Evolutionary conservation across 2,113 vertebrate genomes (phyloP), one percentile per base, ranked within the genome.

Genomic region (Stigmatopora argus): DNA sequence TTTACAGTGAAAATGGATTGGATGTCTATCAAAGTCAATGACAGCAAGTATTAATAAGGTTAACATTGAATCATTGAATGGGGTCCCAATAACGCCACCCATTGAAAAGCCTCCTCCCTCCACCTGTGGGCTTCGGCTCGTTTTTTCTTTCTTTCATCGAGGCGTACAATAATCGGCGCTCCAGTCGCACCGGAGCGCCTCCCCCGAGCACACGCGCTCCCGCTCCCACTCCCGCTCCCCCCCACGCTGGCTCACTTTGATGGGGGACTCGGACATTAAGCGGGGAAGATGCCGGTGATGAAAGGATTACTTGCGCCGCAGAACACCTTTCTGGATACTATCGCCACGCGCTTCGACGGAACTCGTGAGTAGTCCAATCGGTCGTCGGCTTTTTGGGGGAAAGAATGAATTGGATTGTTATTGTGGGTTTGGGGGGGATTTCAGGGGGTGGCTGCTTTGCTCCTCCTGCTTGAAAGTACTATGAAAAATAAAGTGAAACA

Each of bases 231-330:
- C 38, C 38, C 38, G 7, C 38, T 64, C 48, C 56, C 70, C 59
- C 64, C 53, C 70, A 76, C 78, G 19, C 81, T 74, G 66, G 79
- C 60, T 79, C 88, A 91, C 90, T 97, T 98, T 98, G 93, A 98
- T 98, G 96, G 95, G 26, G 91, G 94, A 94, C 94, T 92, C 89
- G 85, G 89, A 91, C 89, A 92, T 80, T 65, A 47, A 69, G 81
- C 89, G 91, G 93, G 92, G 93, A 98, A 94, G 84, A 98, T 98
- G 96, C 96, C 96, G 90, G 96, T 98, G 80, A 98, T 98, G 96
- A 98, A 98, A 72, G 96, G 96, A 93, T 93, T 98, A 90, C 85
- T 98, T 88, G 96, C 96, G 75, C 96, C 96, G 41, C 96, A 98
- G 83, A 98, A 98, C 92, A 98, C 96, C 79, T 98, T 98, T 89